Evolutionary conservation across 2,888 invertebrate species (phyloP).

Genomic region (Nomada fucata): DNA sequence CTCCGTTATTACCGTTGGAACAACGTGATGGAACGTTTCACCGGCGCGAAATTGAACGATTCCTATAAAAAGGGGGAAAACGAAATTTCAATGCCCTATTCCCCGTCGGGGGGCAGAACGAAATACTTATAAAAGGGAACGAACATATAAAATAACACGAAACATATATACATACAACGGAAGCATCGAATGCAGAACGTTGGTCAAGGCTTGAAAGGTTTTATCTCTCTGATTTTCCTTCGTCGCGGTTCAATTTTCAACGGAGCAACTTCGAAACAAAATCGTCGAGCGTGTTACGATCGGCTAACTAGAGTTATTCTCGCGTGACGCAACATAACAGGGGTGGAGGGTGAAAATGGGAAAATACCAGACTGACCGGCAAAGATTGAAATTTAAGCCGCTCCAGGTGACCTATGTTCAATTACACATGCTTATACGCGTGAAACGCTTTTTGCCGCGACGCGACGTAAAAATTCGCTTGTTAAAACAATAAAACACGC

Average conservation of each 20-base stretch:
- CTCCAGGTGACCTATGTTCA: constrained; percentile 49
- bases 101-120: too few species aligned
- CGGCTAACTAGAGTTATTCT: constrained; percentile 29
- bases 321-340: constrained; percentile 39
- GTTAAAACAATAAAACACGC: constrained; percentile 11
- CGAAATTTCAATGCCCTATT: too few species aligned
- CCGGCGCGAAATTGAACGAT: background rate
- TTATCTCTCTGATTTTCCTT: background rate
- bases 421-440: constrained; percentile 65
- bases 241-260: constrained; percentile 16
- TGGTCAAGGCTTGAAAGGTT: background rate
- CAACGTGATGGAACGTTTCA: background rate
- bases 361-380: constrained; percentile 33
- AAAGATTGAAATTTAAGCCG: constrained; percentile 64
- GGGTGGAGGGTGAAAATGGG: background rate
- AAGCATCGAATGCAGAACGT: background rate
- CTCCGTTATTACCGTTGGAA: constrained; percentile 10
- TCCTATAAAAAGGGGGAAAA: background rate
- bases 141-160: too few species aligned
- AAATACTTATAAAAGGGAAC: too few species aligned
- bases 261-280: constrained; percentile 5
- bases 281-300: constrained; percentile 39
- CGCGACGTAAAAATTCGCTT: constrained; percentile 55
- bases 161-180: background rate
- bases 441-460: constrained; percentile 59